Conservation (phyloP, 2,113 vertebrate species). For the Onychostoma macrolepis region DNA sequence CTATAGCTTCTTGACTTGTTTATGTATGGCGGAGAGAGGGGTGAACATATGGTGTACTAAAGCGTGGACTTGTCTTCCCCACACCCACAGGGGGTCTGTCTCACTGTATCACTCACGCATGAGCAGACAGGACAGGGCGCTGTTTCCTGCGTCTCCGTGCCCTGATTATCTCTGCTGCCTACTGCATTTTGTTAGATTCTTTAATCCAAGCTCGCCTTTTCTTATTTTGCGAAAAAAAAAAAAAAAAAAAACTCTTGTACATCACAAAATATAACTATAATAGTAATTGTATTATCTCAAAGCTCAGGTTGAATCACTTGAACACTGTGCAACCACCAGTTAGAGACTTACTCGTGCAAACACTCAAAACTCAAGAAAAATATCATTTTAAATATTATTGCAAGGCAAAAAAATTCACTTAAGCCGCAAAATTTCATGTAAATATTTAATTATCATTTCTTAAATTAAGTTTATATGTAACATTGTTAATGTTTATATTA, state of each 20-base stretch:
- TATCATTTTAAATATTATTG: not conserved
- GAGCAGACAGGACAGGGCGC: slow-evolving; percentile 66
- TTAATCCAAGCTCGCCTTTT: not conserved
- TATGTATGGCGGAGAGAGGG: slow-evolving; percentile 73
- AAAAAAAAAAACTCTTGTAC: not conserved
- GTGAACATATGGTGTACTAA: slow-evolving; percentile 83
- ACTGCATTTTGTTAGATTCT: not conserved
- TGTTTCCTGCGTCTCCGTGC: slow-evolving; percentile 46
- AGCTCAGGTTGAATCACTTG: too few species aligned
- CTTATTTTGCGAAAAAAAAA: not conserved
- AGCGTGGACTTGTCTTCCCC: slow-evolving; percentile 80
- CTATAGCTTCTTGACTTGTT: slow-evolving; percentile 80
- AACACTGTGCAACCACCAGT: not conserved
- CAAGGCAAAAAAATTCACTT: not conserved
- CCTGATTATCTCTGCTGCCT: slow-evolving; percentile 22
- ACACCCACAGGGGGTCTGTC: slow-evolving; percentile 79
- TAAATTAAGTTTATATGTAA: not conserved
- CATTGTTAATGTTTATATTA: not conserved
- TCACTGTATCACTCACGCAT: slow-evolving; percentile 78
- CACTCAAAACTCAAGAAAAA: not conserved
- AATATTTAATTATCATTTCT: not conserved
- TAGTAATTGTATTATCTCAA: not conserved
- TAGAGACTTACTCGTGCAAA: not conserved
- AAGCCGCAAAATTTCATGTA: not conserved
- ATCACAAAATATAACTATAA: not conserved